phyloP scores from a whole-genome alignment of 2,113 vertebrate species.

The Bos javanicus region DNA sequence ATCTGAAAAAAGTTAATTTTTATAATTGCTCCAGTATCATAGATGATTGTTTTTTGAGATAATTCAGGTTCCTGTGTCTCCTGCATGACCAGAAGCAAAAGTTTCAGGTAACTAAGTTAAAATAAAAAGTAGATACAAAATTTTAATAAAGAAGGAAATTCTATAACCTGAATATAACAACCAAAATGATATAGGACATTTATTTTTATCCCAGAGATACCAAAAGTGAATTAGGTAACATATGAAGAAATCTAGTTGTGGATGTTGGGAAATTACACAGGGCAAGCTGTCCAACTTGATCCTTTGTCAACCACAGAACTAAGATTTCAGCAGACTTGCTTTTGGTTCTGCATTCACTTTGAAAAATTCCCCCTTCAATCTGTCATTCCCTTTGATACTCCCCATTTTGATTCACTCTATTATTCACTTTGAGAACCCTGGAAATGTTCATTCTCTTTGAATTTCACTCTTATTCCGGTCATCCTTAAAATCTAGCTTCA shows the following conservation, averaged over 20 bases:
- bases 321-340: background rate
- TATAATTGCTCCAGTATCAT: background rate
- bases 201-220: background rate
- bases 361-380: background rate
- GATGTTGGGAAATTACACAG: background rate
- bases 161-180: background rate
- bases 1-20: background rate
- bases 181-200: background rate
- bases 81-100: background rate
- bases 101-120: background rate
- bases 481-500: background rate
- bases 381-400: background rate
- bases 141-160: background rate
- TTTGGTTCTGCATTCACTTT: slow-evolving; percentile 8
- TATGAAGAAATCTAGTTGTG: background rate
- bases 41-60: no score
- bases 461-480: background rate
- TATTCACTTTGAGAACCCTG: background rate
- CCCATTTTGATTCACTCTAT: background rate
- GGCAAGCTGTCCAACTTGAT: background rate
- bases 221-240: background rate
- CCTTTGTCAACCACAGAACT: background rate
- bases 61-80: background rate
- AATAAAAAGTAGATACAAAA: background rate
- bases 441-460: background rate